Evolutionary conservation across 37 sponge, comb jelly and placozoan species (phyloP).

Genomic region (Beroe ovata): DNA sequence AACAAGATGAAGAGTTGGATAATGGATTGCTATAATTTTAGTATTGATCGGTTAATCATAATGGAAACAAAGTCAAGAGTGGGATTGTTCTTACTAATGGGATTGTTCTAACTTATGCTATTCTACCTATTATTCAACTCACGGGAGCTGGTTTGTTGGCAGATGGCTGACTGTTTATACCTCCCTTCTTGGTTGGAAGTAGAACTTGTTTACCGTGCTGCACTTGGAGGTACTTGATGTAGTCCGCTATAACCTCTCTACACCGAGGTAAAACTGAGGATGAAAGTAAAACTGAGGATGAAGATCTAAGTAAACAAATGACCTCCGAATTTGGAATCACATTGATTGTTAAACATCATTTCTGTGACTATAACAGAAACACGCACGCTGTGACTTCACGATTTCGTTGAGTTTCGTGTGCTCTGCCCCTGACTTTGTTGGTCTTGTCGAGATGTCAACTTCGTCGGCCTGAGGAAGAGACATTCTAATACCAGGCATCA

Average conservation of each 20-base stretch:
- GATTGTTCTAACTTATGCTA: no score
- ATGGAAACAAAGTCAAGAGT: no score
- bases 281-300: neutral
- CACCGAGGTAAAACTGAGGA: constrained; percentile 27
- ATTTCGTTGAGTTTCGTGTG: constrained; percentile 58
- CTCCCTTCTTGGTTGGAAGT: constrained; percentile 42
- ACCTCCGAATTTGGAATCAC: no score
- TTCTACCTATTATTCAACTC: no score
- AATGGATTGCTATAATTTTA: neutral
- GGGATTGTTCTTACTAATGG: no score
- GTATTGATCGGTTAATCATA: no score
- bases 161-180: constrained; percentile 29
- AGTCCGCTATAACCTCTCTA: constrained; percentile 3
- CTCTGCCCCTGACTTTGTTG: neutral
- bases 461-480: constrained; percentile 27
- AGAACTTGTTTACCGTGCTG: constrained; percentile 47
- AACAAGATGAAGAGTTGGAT: neutral
- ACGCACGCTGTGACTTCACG: constrained; percentile 49
- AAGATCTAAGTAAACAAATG: no score
- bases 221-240: constrained; percentile 47
- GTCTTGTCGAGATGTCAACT: constrained; percentile 43
- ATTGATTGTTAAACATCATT: no score
- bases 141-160: constrained; percentile 38
- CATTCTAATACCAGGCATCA: no score
- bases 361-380: no score